These are phyloP conservation scores for Coregonus suidteri DNA, from an alignment of 2,797 vertebrate species.

Conservation along the genomic window DNA sequence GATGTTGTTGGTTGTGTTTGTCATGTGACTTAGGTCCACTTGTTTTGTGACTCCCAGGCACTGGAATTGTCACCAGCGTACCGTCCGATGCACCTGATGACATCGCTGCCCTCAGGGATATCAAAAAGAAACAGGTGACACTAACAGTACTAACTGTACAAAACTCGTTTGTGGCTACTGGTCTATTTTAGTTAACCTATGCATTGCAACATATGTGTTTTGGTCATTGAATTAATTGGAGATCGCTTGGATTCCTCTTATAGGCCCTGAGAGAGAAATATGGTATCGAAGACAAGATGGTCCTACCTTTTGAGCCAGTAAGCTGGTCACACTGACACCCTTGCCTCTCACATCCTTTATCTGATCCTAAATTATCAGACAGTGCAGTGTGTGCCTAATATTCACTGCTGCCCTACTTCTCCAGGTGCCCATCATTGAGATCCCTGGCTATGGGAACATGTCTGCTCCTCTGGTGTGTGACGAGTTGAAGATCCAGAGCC, in stretches of 20 bases:
- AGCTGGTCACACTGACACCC: slow-evolving; percentile 31
- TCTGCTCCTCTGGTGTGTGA: slow-evolving; percentile 89
- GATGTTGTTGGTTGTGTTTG: background rate
- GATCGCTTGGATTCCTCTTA: background rate
- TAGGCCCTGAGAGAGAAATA: slow-evolving; percentile 93
- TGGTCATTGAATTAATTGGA: slow-evolving; percentile 5
- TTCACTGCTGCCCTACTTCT: background rate
- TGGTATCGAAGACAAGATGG: slow-evolving; percentile 95
- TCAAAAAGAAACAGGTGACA: slow-evolving; percentile 94
- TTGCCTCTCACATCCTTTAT: slow-evolving; percentile 15
- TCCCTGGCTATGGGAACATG: slow-evolving; percentile 91
- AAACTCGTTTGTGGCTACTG: slow-evolving; percentile 1
- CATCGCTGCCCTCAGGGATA: slow-evolving; percentile 89
- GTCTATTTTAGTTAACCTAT: background rate
- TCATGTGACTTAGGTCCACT: background rate
- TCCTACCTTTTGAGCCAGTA: slow-evolving; percentile 94
- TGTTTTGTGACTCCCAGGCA: slow-evolving; percentile 71
- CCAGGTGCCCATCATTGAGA: slow-evolving; percentile 92
- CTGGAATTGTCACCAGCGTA: slow-evolving; percentile 94
- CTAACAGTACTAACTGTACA: background rate
- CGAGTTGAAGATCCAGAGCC: slow-evolving; percentile 95
- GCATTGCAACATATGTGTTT: background rate
- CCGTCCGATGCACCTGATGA: slow-evolving; percentile 97
- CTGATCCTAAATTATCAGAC: background rate
- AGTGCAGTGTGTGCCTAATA: background rate